Evolutionary conservation across 2,888 invertebrate species (phyloP), one percentile per base, ranked within the genome.

Genomic region (Phyllotreta striolata): DNA sequence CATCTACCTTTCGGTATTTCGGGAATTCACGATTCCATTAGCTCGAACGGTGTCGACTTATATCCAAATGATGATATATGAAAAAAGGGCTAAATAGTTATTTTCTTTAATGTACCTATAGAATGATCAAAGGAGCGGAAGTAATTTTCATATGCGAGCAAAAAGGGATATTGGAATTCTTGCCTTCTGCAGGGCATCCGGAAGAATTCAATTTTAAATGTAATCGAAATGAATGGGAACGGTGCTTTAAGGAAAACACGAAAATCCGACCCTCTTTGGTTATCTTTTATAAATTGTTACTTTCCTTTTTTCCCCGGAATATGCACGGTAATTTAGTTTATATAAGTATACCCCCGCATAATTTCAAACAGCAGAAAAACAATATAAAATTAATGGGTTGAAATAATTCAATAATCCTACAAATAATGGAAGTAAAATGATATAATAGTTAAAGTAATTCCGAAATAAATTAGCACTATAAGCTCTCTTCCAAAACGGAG

Each of bases 41-140:
- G 6, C 14, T 12, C 4, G n/a, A 47, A 14, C 7, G 6, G 47
- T 7, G 9, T 12, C 8, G 14, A 12, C n/a, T n/a, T n/a, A 24
- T 35, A 52, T 38, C 52, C 38, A 52, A 52, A 52, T 10, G 52
- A 52, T 52, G 38, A 52, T 52, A 52, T 52, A 52, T 52, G 13
- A 39, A n/a, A 52, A 52, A 14, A 52, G 52, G 52, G 52, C 37
- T 38, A 52, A 52, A 52, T 52, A 52, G 38, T 38, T 12, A 52
- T 52, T 52, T 52, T 52, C 52, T 52, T 52, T 52, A 52, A 52
- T 52, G 52, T 38, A 52, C 52, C 52, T 39, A 52, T 38, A 52
- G 12, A 10, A 52, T 52, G 38, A 52, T 52, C 52, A 52, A 52
- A 52, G 13, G 38, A 52, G 10, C 52, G 52, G 52, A 52, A 52